phyloP scores from a whole-genome alignment of 2,888 invertebrate genomes.

The Agriopis leucophaearia region DNA sequence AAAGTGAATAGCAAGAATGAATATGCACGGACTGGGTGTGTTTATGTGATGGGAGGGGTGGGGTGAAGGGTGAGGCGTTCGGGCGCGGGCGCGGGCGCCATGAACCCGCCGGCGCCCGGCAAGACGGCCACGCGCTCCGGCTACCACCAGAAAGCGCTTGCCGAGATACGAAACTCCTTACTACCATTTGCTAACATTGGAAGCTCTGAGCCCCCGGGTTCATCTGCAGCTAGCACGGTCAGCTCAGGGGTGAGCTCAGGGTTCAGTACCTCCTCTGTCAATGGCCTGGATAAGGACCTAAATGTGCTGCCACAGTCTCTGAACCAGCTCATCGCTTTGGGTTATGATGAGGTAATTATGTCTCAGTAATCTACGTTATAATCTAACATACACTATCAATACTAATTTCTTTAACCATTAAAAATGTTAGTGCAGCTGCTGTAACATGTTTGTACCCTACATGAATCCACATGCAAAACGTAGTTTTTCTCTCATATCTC shows the following conservation, averaged over 20 bases:
- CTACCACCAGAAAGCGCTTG: conserved; percentile 95
- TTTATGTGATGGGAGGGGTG: conserved; percentile 83
- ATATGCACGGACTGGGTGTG: conserved; percentile 67
- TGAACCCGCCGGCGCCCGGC: conserved; percentile 88
- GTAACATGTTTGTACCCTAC: no score
- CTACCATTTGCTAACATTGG: conserved; percentile 92
- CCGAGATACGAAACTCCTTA: conserved; percentile 94
- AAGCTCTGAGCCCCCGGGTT: conserved; percentile 88
- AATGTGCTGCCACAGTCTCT: conserved; percentile 88
- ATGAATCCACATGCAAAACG: no score
- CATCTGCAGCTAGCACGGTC: conserved; percentile 92
- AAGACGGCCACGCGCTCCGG: conserved; percentile 90
- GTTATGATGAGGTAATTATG: conserved; percentile 90
- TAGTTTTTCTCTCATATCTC: no score
- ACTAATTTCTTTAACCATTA: no score
- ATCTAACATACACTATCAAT: no score
- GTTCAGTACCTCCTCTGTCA: conserved; percentile 86
- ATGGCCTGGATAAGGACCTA: conserved; percentile 88
- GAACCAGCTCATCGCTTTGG: conserved; percentile 89
- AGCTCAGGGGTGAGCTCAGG: conserved; percentile 86
- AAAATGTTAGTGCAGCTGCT: no score
- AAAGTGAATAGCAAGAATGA: conserved; percentile 63
- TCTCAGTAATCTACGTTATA: no score
- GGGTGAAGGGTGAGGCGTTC: conserved; percentile 85
- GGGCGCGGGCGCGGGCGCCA: conserved; percentile 86